These are phyloP conservation scores for Eurois occulta DNA, from an alignment of 2,888 invertebrate species.

Conservation along the genomic window DNA sequence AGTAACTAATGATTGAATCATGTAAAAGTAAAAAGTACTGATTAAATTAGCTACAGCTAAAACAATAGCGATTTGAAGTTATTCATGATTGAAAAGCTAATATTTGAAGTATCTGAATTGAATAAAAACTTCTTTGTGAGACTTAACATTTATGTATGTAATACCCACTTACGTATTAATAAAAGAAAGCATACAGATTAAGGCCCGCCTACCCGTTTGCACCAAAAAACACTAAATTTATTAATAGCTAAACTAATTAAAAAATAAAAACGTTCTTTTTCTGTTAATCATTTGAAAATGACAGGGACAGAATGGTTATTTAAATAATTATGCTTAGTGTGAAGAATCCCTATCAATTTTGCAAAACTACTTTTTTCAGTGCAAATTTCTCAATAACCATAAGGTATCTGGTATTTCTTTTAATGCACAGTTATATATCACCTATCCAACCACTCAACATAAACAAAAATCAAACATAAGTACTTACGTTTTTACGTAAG, in stretches of 20 bases:
- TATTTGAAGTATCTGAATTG: slow-evolving; percentile 6
- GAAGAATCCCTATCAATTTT: too few relatives aligned
- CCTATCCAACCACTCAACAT: too few relatives aligned
- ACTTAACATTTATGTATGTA: slow-evolving; percentile 35
- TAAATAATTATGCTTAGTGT: background rate
- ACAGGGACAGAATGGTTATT: background rate
- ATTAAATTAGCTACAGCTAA: slow-evolving; percentile 43
- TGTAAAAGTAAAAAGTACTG: slow-evolving; percentile 55
- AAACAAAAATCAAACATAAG: too few relatives aligned
- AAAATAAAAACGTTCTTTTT: background rate
- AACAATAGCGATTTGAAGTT: slow-evolving; percentile 48
- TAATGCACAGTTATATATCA: too few relatives aligned
- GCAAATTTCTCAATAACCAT: too few relatives aligned
- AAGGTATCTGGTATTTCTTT: too few relatives aligned
- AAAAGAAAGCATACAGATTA: background rate
- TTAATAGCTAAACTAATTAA: background rate
- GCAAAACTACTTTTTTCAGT: too few relatives aligned
- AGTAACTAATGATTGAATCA: slow-evolving; percentile 52
- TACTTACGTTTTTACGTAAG: too few relatives aligned
- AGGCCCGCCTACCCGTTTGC: background rate
- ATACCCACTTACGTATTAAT: background rate
- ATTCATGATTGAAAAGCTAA: slow-evolving; percentile 17
- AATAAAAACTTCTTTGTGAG: slow-evolving; percentile 10
- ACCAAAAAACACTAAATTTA: background rate
- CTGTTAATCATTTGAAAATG: background rate